phyloP scores from a whole-genome alignment of 1,140 invertebrate genomes.

The Ips typographus region DNA sequence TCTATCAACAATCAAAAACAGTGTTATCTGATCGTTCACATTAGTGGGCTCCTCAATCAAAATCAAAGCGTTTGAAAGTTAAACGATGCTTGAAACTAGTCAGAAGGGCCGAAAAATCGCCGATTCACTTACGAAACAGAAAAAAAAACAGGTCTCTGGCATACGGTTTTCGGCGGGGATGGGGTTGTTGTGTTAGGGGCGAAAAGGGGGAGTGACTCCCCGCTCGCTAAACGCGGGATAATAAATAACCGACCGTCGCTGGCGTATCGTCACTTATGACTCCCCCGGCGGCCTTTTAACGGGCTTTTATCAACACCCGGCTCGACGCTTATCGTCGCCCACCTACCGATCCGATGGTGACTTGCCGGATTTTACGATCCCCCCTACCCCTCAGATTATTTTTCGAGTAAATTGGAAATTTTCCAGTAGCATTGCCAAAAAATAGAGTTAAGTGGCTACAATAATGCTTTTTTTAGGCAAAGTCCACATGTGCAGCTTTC shows the following conservation, averaged over 20 bases:
- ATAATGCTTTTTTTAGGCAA: too few species aligned
- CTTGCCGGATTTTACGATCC: conserved; percentile 30
- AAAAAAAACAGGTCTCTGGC: not conserved
- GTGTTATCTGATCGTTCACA: too few species aligned
- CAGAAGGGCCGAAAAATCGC: conserved; percentile 15
- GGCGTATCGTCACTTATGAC: conserved; percentile 40
- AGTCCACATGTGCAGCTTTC: too few species aligned
- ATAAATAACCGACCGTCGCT: conserved; percentile 33
- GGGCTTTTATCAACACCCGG: conserved; percentile 40
- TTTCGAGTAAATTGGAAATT: conserved; percentile 1
- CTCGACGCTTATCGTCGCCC: conserved; percentile 38
- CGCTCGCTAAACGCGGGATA: conserved; percentile 27
- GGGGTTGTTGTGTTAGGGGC: conserved; percentile 8
- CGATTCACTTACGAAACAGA: conserved; percentile 2
- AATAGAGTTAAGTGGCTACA: too few species aligned
- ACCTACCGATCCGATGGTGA: conserved; percentile 36
- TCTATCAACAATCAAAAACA: too few species aligned
- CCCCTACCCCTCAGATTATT: not conserved
- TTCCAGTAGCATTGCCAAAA: not conserved
- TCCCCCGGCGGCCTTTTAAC: conserved; percentile 38
- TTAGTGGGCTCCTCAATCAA: too few species aligned
- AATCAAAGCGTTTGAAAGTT: not conserved
- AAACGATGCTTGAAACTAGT: conserved; percentile 16
- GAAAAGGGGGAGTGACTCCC: conserved; percentile 26
- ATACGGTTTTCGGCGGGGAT: conserved; percentile 6